Base-by-base conservation (phyloP, 2,888 invertebrate species). In the Tanytarsus gracilentus region DNA sequence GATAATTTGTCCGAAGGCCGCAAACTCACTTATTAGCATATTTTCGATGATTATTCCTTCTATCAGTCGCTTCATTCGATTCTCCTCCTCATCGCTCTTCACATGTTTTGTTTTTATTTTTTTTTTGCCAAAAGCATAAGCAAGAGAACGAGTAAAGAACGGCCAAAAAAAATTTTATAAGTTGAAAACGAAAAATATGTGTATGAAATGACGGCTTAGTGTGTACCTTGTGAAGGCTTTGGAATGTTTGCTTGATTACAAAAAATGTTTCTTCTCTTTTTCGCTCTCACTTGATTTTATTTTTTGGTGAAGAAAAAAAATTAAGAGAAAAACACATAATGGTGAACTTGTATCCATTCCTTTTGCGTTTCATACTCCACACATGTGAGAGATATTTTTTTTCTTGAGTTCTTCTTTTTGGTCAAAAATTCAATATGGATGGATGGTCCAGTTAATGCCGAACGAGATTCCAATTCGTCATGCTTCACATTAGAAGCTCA, bases 11-110 rank as follows among this genome's bases (percentile, higher is more conserved):
- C 44, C 44, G 23, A 44, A 44, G 44, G 44, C 44, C 44, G 23
- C 44, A 44, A 23, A 44, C 23, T 44, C 44, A 44, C 53, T 53
- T 36, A 53, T 53, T 53, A 53, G 53, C 53, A 53, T 53, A 53
- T 53, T 44, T 33, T 44, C 44, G 44, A 44, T 44, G 44, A 44
- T 44, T 44, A 44, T 44, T 44, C 44, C 44, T n/a, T 44, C 44
- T 44, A 44, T 44, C 44, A 44, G 23, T 9, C 40, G 18, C 23
- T 44, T 23, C 44, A 11, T 44, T 44, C 23, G 23, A 23, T 44
- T 44, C 25, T n/a, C 33, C 27, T 9, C 25, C 9, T 36, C 18
- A 30, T 48, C 23, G 6, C 9, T 48, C 27, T 27, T 9, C 29
- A 21, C 23, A 23, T 44, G 36, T 36, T 36, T 36, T 44, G 44